Conservation (phyloP, 2,113 vertebrate genomes). For the Sander vitreus region DNA sequence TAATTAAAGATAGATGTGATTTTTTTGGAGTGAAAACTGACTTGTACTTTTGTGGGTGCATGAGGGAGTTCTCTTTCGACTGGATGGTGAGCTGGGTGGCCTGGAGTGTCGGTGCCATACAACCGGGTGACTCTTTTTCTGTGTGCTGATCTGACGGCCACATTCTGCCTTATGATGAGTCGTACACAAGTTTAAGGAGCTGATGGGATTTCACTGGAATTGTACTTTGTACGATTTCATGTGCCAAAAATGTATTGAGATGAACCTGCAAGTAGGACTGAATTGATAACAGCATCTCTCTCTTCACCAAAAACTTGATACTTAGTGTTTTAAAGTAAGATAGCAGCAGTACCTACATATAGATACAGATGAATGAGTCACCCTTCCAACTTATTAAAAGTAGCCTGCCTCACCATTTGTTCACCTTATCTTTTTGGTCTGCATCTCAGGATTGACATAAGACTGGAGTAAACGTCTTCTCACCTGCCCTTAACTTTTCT, state of each 20-base stretch:
- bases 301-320: neutral
- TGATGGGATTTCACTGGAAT: too few species aligned
- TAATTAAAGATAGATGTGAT: constrained; percentile 35
- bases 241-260: neutral
- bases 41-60: constrained; percentile 17
- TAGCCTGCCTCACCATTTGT: constrained; percentile 4
- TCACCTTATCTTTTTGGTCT: constrained; percentile 1
- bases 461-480: neutral
- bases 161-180: too few species aligned
- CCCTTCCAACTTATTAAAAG: constrained; percentile 7
- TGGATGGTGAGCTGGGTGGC: too few species aligned
- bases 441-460: neutral
- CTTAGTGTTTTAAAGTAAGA: neutral
- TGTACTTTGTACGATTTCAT: too few species aligned
- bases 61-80: neutral
- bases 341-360: neutral
- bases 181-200: too few species aligned
- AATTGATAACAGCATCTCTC: neutral
- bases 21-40: neutral
- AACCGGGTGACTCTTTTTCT: too few species aligned
- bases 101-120: too few species aligned
- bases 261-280: neutral
- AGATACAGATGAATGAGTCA: constrained; percentile 27
- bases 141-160: too few species aligned
- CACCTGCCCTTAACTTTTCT: neutral